These are phyloP conservation scores for Sesia apiformis DNA, from an alignment of 2,888 invertebrate species.

Conservation along the genomic window DNA sequence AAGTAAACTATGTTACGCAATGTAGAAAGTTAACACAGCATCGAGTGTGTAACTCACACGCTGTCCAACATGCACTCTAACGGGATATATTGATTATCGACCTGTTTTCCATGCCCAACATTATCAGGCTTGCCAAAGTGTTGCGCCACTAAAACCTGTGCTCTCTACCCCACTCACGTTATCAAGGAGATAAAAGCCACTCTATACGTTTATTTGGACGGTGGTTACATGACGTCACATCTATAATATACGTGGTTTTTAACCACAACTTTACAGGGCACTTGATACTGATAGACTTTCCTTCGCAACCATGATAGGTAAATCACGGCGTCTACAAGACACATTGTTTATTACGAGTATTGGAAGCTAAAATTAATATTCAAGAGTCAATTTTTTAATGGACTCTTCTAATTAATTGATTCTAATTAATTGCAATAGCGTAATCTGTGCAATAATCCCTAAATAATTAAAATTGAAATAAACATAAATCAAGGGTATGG, in stretches of 20 bases:
- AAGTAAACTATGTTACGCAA: background rate
- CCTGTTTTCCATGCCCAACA: slow-evolving; percentile 11
- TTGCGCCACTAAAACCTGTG: slow-evolving; percentile 31
- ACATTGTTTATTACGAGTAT: too few relatives aligned
- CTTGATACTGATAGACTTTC: too few relatives aligned
- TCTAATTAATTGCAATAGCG: too few relatives aligned
- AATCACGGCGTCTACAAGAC: too few relatives aligned
- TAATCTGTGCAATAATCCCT: too few relatives aligned
- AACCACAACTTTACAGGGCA: too few relatives aligned
- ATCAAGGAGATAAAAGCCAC: slow-evolving; percentile 50
- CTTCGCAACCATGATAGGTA: too few relatives aligned
- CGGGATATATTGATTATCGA: slow-evolving; percentile 8
- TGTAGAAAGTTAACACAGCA: background rate
- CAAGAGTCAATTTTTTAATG: too few relatives aligned
- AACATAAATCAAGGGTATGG: too few relatives aligned
- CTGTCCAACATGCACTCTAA: background rate
- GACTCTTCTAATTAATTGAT: too few relatives aligned
- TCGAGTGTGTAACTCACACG: background rate
- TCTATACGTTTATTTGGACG: slow-evolving; percentile 10
- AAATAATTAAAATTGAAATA: too few relatives aligned
- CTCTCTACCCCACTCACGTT: slow-evolving; percentile 24
- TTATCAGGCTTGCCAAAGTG: slow-evolving; percentile 1
- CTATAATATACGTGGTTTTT: background rate
- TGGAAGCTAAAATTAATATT: too few relatives aligned
- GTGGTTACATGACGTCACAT: background rate